These are phyloP conservation scores for Trogon surrucura DNA, from an alignment of 2,113 vertebrate species.

Conservation along the genomic window DNA sequence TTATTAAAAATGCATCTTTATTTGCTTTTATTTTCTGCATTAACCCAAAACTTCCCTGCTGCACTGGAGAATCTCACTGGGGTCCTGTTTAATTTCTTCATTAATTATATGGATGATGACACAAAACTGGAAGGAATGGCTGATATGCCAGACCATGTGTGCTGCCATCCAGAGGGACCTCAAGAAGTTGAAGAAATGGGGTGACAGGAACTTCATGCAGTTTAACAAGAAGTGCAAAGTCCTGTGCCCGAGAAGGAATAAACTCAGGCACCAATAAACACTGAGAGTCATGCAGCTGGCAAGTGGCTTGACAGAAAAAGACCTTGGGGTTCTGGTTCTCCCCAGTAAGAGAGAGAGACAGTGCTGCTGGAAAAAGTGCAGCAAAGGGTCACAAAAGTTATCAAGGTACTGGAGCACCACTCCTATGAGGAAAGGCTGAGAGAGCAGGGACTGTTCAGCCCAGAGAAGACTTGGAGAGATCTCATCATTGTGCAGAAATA, in stretches of 20 bases:
- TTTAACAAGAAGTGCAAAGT: not conserved
- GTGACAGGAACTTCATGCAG: not conserved
- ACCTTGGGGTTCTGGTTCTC: not conserved
- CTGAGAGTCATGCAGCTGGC: not conserved
- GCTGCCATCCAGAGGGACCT: not conserved
- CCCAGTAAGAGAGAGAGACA: not conserved
- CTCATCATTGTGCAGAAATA: too few relatives aligned
- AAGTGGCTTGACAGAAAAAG: not conserved
- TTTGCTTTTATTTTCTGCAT: constrained; percentile 28
- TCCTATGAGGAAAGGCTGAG: too few relatives aligned
- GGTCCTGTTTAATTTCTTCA: not conserved
- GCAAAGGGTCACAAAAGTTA: too few relatives aligned
- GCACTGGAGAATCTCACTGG: not conserved
- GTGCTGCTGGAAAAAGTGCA: not conserved
- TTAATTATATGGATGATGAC: not conserved
- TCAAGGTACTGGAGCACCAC: too few relatives aligned
- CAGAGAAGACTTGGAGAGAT: too few relatives aligned
- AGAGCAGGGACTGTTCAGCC: too few relatives aligned
- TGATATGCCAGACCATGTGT: fast-evolving
- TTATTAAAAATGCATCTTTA: not conserved
- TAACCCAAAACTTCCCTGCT: not conserved
- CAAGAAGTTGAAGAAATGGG: not conserved
- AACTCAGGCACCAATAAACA: not conserved
- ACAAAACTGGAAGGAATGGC: not conserved
- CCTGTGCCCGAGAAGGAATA: not conserved